These are phyloP conservation scores for Gymnoscopelus braueri DNA, from an alignment of 2,797 vertebrate species.

Conservation along the genomic window DNA sequence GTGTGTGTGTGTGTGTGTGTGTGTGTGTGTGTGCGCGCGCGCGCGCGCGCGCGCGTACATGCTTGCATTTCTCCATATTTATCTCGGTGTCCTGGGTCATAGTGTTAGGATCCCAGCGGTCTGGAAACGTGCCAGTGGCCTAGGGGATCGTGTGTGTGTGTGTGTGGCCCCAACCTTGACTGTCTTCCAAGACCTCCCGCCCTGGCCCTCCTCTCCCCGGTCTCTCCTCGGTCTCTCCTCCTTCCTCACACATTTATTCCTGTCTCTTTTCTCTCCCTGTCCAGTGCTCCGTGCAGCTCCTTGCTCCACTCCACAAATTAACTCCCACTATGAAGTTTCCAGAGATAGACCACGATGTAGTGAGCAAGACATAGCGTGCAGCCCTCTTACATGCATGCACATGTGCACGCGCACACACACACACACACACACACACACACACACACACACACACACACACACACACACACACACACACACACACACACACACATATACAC, in stretches of 20 bases:
- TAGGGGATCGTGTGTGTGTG: constrained; percentile 54
- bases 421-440: constrained; percentile 29
- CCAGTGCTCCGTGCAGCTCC: not conserved
- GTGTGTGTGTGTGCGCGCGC: constrained; percentile 34
- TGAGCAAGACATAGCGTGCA: not conserved
- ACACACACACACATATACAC: too few relatives aligned
- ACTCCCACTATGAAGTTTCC: constrained; percentile 23
- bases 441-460: constrained; percentile 50
- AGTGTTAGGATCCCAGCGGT: constrained; percentile 63
- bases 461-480: constrained; percentile 24
- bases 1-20: constrained; percentile 39
- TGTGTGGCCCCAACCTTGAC: constrained; percentile 50
- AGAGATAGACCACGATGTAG: constrained; percentile 25
- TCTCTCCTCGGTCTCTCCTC: constrained; percentile 32
- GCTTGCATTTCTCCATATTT: constrained; percentile 69
- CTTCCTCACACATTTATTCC: constrained; percentile 41
- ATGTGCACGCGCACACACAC: not conserved
- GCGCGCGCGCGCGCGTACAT: constrained; percentile 19
- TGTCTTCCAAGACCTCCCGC: constrained; percentile 52
- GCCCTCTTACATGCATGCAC: too few relatives aligned
- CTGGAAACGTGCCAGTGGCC: constrained; percentile 72
- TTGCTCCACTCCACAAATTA: constrained; percentile 16
- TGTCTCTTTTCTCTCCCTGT: constrained; percentile 25
- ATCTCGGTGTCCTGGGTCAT: constrained; percentile 67
- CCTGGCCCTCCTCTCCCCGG: constrained; percentile 6